Evolutionary conservation across 2,797 vertebrate species (phyloP), one percentile per base, ranked within the genome.

Genomic region (Cyclura pinguis): DNA sequence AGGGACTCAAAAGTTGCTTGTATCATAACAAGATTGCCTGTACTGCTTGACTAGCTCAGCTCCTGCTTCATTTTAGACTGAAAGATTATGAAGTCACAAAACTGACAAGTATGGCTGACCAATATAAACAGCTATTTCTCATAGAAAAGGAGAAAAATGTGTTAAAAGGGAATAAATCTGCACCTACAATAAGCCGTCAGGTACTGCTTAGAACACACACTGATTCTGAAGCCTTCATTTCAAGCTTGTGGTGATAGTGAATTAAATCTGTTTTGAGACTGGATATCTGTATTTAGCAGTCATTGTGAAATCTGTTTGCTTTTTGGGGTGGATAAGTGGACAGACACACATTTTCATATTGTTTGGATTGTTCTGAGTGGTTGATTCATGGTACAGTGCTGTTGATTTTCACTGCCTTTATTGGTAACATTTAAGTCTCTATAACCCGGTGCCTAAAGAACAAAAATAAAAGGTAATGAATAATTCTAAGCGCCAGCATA

Each of bases 141-240:
- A 76, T 89, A 67, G 27, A 72, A 16, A 55, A 27, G 57, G 90
- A 88, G 52, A 86, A 83, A 57, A 87, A 86, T 88, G 85, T 87
- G 86, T 89, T 29, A 91, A 88, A 92, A 22, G 18, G 1, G 22
- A 32, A 72, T 90, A 38, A 59, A 88, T 85, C 83, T 82, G 47
- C 80, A 6, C 6, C 24, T 88, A 62, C 20, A 77, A 59, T 67
- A 67, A 77, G 64, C 14, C 83, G 80, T n/a, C 69, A 73, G 12
- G 10, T 89, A 42, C 18, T 55, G 52, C 29, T 2, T 89, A 1
- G 57, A 86, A 86, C 90, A 91, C 67, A 90, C 80, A 92, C 90
- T 94, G 92, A 84, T 90, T 95, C 93, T 81, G 18, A 64, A 82
- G 62, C 62, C 90, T 92, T 86, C 80, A 73, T 93, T 86, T 87